Percentiles rank a stretch among this genome's conserved stretches.
These are phyloP conservation scores for Anoplius nigerrimus DNA, from an alignment of 2,888 invertebrate species.

Conservation along the genomic window DNA sequence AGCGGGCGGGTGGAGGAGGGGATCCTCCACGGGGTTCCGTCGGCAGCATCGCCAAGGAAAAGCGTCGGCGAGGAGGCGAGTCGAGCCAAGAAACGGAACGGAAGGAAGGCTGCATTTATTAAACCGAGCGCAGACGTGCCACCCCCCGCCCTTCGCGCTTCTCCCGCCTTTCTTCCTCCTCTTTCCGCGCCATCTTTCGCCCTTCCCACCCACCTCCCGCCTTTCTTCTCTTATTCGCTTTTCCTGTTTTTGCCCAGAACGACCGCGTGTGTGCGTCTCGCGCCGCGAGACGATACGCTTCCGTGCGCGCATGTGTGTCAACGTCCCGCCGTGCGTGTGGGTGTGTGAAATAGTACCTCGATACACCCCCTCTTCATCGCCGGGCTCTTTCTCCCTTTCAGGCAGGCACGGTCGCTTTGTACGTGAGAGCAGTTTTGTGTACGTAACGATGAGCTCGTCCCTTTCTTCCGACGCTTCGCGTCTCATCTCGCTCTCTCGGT, in stretches of 20 bases:
- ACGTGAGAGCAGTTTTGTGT: no score
- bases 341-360: conserved; percentile 46
- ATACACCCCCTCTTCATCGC: conserved; percentile 46
- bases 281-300: conserved; percentile 11
- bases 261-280: neutral
- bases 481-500: conserved; percentile 6
- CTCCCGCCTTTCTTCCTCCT: conserved; percentile 15
- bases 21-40: conserved; percentile 16
- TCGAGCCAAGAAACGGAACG: conserved; percentile 65
- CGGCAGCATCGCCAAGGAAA: conserved; percentile 26
- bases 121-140: conserved; percentile 62
- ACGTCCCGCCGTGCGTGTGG: neutral
- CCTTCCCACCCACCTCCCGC: neutral
- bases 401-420: no score
- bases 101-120: conserved; percentile 69
- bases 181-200: conserved; percentile 9
- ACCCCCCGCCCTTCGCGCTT: conserved; percentile 24
- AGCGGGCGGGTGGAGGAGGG: no score
- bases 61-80: conserved; percentile 49
- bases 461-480: no score
- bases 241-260: neutral
- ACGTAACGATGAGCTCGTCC: no score
- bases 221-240: neutral
- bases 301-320: conserved; percentile 33
- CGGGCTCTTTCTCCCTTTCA: conserved; percentile 14